These are phyloP conservation scores for Yponomeuta malinellus DNA, from an alignment of 2,888 invertebrate genomes.

Conservation along the genomic window DNA sequence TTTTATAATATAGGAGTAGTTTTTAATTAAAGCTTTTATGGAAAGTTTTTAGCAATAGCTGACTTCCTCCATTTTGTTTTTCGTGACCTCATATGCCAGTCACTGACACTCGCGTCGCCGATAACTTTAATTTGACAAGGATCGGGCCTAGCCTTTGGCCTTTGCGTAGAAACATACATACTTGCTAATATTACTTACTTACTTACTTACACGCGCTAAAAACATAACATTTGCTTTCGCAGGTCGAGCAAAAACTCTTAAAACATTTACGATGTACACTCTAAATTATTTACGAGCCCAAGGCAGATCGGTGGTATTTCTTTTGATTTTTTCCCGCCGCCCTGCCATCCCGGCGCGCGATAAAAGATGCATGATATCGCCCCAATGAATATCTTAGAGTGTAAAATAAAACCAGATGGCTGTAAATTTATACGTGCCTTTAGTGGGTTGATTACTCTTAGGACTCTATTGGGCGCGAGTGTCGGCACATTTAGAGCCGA, in stretches of 20 bases:
- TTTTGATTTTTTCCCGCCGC: constrained; percentile 16
- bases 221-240: too few relatives aligned
- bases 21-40: too few relatives aligned
- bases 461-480: neutral
- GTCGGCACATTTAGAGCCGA: neutral
- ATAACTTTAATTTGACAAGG: too few relatives aligned
- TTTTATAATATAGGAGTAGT: too few relatives aligned
- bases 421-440: constrained; percentile 5
- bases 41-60: too few relatives aligned
- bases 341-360: neutral
- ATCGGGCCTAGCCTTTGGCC: too few relatives aligned
- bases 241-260: neutral
- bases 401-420: constrained; percentile 9
- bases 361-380: constrained; percentile 18
- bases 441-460: neutral
- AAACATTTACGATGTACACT: constrained; percentile 10
- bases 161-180: too few relatives aligned
- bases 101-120: too few relatives aligned
- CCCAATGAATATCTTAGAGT: constrained; percentile 9
- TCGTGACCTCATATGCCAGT: too few relatives aligned
- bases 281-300: constrained; percentile 18
- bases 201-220: too few relatives aligned
- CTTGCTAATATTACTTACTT: too few relatives aligned
- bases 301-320: constrained; percentile 7
- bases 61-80: too few relatives aligned